Conservation (phyloP, 2,888 invertebrate genomes). For the Amitus sp. region DNA sequence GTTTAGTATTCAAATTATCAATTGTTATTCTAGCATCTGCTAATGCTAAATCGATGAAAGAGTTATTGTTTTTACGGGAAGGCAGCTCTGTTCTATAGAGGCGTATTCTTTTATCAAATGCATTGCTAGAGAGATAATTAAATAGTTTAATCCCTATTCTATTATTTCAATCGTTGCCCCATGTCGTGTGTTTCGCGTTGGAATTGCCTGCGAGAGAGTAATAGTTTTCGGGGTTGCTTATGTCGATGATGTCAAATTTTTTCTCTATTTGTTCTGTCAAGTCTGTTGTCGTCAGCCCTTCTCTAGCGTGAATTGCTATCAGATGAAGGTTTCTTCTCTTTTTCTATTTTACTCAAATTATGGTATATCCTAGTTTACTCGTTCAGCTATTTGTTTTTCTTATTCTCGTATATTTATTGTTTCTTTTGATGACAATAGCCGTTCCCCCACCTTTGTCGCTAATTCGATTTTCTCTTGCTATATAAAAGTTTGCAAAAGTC, state of each 20-base stretch:
- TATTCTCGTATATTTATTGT: constrained; percentile 13
- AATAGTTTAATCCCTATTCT: constrained; percentile 4
- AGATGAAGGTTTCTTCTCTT: background rate
- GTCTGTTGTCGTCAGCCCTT: background rate
- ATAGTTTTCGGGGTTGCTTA: constrained; percentile 16
- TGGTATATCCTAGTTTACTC: constrained; percentile 18
- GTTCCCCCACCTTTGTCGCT: constrained; percentile 32
- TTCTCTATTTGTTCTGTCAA: constrained; percentile 14
- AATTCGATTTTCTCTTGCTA: constrained; percentile 27
- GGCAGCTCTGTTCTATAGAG: constrained; percentile 16
- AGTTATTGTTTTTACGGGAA: constrained; percentile 17
- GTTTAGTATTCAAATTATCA: background rate
- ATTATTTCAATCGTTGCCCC: constrained; percentile 20
- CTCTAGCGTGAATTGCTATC: background rate
- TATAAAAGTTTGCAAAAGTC: constrained; percentile 18
- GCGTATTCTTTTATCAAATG: constrained; percentile 1
- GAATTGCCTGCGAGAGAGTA: constrained; percentile 33
- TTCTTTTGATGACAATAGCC: constrained; percentile 31
- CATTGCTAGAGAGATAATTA: constrained; percentile 15
- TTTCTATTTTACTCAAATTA: constrained; percentile 20
- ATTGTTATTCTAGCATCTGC: constrained; percentile 15
- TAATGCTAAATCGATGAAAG: constrained; percentile 24
- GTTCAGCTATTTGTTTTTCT: constrained; percentile 6
- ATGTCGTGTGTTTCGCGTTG: constrained; percentile 31
- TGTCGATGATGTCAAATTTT: constrained; percentile 12